Evolutionary conservation across 1,140 invertebrate species (phyloP), one percentile per base, ranked within the genome.

Genomic region (Lethocerus indicus): DNA sequence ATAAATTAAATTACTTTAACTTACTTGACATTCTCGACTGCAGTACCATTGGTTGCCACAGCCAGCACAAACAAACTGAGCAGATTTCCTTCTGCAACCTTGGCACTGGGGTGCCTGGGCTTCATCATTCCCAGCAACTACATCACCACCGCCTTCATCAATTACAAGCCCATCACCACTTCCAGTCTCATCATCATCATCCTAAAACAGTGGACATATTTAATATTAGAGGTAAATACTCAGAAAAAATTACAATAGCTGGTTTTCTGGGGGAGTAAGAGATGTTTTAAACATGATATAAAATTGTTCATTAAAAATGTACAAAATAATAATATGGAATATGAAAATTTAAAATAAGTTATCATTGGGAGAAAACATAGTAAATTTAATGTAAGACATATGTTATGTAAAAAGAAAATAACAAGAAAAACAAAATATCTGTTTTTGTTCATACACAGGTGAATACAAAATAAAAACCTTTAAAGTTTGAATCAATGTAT

Each of bases 11-110:
- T 24, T 35, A 25, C 29, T 37, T n/a, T 32, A 43, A 25, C 57
- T 55, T 67, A 88, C 86, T 76, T 90, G 87, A 63, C 87, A 90
- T 57, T 87, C 81, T 46, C 82, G 67, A 61, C 81, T 85, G 71
- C 87, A 90, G 62, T 90, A 90, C 84, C 85, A 89, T 67, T 88
- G 84, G 66, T 85, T 87, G 45, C 78, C 78, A 61, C 87, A 90
- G 21, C 81, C 83, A 47, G 83, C 81, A 63, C 87, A 90, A 21
- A 88, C 80, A 60, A 86, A 88, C 62, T 83, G 81, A 26, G 85
- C 85, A 49, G 78, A 69, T 54, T 75, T 74, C 32, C 76, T 72
- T 36, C 80, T 72, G 62, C 86, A 89, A 29, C 84, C 81, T 71
- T 88, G 84, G 65, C 86, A 89, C 54, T 73, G 66, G 18, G 77